A percentile compares a stretch with the other conserved stretches of the same genome.
These are phyloP conservation scores for Anoplolepis gracilipes DNA, from an alignment of 1,140 invertebrate species.

Conservation along the genomic window DNA sequence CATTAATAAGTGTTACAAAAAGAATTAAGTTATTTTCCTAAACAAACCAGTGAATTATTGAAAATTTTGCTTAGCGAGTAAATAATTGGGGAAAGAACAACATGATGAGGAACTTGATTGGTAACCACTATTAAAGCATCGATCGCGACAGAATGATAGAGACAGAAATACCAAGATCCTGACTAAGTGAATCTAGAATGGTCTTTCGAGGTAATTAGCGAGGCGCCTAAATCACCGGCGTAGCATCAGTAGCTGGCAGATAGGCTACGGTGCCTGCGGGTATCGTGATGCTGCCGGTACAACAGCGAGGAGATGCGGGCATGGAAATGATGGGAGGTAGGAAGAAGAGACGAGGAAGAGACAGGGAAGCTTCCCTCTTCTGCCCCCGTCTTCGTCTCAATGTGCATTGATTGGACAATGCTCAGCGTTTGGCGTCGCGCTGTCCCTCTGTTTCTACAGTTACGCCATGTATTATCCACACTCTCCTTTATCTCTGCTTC, in stretches of 20 bases:
- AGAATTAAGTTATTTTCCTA: neutral
- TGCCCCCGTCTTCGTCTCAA: constrained; percentile 74
- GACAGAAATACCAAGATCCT: constrained; percentile 34
- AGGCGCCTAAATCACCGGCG: constrained; percentile 80
- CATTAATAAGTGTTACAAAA: neutral
- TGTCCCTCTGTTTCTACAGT: constrained; percentile 62
- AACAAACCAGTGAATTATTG: neutral
- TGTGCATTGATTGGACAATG: constrained; percentile 80
- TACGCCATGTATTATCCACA: neutral
- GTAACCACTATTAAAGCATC: constrained; percentile 4
- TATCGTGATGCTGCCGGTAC: constrained; percentile 73
- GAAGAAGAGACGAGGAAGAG: constrained; percentile 21
- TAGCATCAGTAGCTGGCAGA: constrained; percentile 77
- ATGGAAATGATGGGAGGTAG: neutral
- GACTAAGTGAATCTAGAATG: constrained; percentile 78
- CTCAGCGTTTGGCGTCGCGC: constrained; percentile 66
- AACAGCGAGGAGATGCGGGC: neutral
- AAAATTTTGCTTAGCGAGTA: neutral
- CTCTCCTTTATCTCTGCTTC: neutral
- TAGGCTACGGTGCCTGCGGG: constrained; percentile 78
- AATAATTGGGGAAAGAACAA: neutral
- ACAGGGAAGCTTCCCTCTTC: constrained; percentile 60
- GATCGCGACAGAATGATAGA: constrained; percentile 14
- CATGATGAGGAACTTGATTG: neutral
- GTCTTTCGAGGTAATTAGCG: constrained; percentile 81